These are phyloP conservation scores for Palythoa caribaeorum DNA, from an alignment of 92 coral and sea anemone genomes.

Conservation along the genomic window DNA sequence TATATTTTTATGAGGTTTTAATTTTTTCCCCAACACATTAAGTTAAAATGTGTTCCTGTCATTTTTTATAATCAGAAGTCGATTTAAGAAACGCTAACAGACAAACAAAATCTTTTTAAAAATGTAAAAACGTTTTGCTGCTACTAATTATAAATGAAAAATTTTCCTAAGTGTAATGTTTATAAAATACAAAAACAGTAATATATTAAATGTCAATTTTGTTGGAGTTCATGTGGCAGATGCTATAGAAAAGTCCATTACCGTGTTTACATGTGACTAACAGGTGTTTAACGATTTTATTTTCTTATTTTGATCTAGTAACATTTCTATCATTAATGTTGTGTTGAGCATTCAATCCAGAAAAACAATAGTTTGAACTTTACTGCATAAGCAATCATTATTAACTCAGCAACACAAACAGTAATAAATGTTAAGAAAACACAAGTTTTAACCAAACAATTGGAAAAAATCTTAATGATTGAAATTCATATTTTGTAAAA, in stretches of 20 bases:
- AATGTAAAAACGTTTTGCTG: not conserved
- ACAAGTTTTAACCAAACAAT: not conserved
- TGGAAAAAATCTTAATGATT: not conserved
- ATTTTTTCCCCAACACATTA: no score
- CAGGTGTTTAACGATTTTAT: constrained; percentile 11
- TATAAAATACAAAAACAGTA: constrained; percentile 1
- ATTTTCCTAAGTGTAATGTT: not conserved
- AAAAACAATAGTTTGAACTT: constrained; percentile 16
- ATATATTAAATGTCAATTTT: not conserved
- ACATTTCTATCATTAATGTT: not conserved
- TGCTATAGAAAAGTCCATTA: constrained; percentile 31
- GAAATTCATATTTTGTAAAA: not conserved
- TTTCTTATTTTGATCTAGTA: constrained; percentile 4
- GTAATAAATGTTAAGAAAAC: not conserved
- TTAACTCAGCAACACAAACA: not conserved
- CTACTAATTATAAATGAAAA: not conserved
- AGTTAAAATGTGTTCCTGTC: no score
- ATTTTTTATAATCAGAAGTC: no score
- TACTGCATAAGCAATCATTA: not conserved
- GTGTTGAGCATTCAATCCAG: not conserved
- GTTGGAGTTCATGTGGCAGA: constrained; percentile 4
- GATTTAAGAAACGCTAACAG: not conserved
- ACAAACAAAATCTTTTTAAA: not conserved
- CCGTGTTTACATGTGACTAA: not conserved
- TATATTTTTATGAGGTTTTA: no score